Evolutionary conservation across 2,113 vertebrate species (phyloP).

Genomic region (Grammomys dolichurus): DNA sequence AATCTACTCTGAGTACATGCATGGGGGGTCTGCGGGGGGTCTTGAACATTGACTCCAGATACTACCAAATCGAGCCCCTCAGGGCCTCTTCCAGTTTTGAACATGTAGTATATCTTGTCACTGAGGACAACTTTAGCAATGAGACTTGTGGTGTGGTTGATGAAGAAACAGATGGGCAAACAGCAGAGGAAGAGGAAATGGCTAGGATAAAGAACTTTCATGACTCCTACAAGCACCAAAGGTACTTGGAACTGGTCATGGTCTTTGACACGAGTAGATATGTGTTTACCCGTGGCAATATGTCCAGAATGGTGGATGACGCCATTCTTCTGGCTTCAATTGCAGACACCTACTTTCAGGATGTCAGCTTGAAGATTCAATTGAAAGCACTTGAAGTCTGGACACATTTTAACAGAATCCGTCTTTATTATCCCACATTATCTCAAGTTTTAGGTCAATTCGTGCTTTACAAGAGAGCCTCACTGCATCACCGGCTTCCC

Average conservation of each 20-base stretch:
- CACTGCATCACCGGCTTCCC: fast-evolving
- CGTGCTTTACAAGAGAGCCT: fast-evolving
- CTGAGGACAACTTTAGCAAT: background rate
- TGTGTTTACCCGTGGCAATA: fast-evolving
- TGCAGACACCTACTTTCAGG: background rate
- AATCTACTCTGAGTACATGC: constrained; percentile 49
- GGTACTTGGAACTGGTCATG: constrained; percentile 37
- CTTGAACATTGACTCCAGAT: background rate
- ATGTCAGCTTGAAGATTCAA: background rate
- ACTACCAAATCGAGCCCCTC: constrained; percentile 67
- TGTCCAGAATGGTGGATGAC: constrained; percentile 1
- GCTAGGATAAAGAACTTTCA: background rate
- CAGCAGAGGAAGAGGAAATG: fast-evolving
- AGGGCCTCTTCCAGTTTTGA: constrained; percentile 19
- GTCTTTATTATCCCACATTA: fast-evolving
- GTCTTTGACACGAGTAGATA: background rate
- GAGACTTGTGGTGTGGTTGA: background rate
- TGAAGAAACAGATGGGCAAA: fast-evolving
- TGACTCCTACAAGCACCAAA: background rate
- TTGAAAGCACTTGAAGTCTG: constrained; percentile 70
- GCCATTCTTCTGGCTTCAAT: constrained; percentile 47
- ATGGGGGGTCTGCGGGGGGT: constrained; percentile 52
- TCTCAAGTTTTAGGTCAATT: background rate
- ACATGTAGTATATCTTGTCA: constrained; percentile 36
- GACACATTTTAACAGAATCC: background rate